These are phyloP conservation scores for Agelastica alni DNA, from an alignment of 2,888 invertebrate genomes.

Conservation along the genomic window DNA sequence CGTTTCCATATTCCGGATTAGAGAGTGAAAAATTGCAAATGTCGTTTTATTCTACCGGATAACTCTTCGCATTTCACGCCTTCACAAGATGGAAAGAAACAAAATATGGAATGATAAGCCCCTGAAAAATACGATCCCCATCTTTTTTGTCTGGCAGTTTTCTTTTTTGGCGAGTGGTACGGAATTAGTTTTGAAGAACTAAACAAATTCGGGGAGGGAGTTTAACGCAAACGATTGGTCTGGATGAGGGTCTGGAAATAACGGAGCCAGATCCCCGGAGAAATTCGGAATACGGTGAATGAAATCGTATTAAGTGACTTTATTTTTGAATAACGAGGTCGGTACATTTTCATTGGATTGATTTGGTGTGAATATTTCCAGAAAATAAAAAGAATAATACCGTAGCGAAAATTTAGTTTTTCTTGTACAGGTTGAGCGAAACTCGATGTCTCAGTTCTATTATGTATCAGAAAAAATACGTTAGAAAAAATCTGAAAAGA, in stretches of 20 bases:
- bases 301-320: background rate
- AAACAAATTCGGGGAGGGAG: slow-evolving; percentile 20
- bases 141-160: slow-evolving; percentile 24
- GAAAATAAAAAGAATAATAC: no score
- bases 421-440: no score
- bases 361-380: no score
- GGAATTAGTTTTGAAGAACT: slow-evolving; percentile 25
- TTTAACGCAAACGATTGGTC: slow-evolving; percentile 8
- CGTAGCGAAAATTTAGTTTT: no score
- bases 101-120: slow-evolving; percentile 36
- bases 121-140: slow-evolving; percentile 33
- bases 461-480: no score
- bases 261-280: slow-evolving; percentile 8
- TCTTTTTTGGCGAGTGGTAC: slow-evolving; percentile 11
- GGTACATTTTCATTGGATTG: no score
- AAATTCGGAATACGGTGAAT: slow-evolving; percentile 7
- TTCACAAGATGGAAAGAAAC: slow-evolving; percentile 25
- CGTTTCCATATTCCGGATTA: background rate
- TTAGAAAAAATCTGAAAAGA: no score
- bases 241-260: slow-evolving; percentile 11
- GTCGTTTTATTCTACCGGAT: slow-evolving; percentile 7
- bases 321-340: no score
- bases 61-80: slow-evolving; percentile 24
- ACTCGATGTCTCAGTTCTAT: no score
- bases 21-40: slow-evolving; percentile 8